Conservation (phyloP, 2,888 invertebrate genomes). For the Cheilosia pagana region DNA sequence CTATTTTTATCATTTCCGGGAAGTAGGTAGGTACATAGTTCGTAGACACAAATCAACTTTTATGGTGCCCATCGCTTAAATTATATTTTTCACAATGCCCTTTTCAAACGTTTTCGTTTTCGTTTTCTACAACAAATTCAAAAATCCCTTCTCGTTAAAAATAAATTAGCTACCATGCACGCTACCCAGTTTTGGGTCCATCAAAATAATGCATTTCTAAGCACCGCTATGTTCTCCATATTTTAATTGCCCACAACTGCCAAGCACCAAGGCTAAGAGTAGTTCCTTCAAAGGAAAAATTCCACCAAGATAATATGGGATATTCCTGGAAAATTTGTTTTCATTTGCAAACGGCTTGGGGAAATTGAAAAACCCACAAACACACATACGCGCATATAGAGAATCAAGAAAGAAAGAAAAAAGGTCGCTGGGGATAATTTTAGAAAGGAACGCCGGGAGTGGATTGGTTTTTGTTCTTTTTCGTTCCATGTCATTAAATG, state of each 20-base stretch:
- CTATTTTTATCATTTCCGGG: too few species aligned
- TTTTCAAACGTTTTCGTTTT: too few species aligned
- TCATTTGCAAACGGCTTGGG: slow-evolving; percentile 42
- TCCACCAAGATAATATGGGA: neutral
- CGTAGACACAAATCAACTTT: too few species aligned
- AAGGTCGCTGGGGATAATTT: slow-evolving; percentile 48
- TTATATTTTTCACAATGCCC: too few species aligned
- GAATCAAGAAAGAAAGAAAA: neutral
- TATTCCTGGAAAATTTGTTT: slow-evolving; percentile 19
- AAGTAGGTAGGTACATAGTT: too few species aligned
- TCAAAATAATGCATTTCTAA: too few species aligned
- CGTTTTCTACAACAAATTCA: too few species aligned
- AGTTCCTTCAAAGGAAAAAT: neutral
- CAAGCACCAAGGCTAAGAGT: neutral
- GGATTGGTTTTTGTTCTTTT: slow-evolving; percentile 16
- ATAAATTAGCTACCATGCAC: too few species aligned
- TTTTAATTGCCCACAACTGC: neutral
- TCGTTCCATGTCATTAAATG: slow-evolving; percentile 41
- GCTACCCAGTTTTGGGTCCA: neutral
- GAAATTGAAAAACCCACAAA: slow-evolving; percentile 40
- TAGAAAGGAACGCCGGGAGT: slow-evolving; percentile 33
- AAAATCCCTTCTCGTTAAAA: too few species aligned
- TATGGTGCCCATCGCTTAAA: too few species aligned
- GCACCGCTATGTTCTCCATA: too few species aligned
- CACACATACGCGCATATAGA: neutral